Evolutionary conservation across 2,888 invertebrate species (phyloP).

Genomic region (Thysanoteuthis rhombus): DNA sequence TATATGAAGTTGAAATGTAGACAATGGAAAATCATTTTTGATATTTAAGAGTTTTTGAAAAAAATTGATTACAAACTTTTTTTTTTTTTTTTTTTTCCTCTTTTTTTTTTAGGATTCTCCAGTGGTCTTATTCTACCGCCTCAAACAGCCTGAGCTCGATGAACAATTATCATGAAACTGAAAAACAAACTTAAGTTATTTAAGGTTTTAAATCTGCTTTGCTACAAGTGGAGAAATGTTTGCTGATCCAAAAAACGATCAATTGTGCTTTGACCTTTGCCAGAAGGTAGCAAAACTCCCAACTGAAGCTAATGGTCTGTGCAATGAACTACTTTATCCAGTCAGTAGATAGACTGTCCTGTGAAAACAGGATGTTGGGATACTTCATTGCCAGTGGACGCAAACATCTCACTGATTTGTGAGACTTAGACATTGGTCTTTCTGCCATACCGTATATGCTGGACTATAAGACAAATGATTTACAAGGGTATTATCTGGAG

Average conservation of each 20-base stretch:
- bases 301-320: background rate
- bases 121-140: constrained; percentile 57
- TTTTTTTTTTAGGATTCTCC: constrained; percentile 54
- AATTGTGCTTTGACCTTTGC: background rate
- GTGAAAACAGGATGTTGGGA: background rate
- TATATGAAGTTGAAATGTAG: too few species aligned
- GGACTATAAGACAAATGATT: too few species aligned
- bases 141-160: constrained; percentile 39
- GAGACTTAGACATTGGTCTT: background rate
- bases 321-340: background rate
- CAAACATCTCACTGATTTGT: background rate
- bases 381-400: background rate
- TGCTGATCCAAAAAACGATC: background rate
- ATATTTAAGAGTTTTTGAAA: too few species aligned
- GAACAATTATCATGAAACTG: background rate
- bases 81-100: background rate
- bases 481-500: too few species aligned
- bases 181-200: background rate
- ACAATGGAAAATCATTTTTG: too few species aligned
- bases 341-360: background rate
- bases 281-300: background rate
- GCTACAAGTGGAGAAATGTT: background rate
- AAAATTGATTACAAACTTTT: too few species aligned
- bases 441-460: too few species aligned
- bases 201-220: background rate